Base-by-base conservation (phyloP, 2,113 vertebrate species). In the Pipra filicauda region DNA sequence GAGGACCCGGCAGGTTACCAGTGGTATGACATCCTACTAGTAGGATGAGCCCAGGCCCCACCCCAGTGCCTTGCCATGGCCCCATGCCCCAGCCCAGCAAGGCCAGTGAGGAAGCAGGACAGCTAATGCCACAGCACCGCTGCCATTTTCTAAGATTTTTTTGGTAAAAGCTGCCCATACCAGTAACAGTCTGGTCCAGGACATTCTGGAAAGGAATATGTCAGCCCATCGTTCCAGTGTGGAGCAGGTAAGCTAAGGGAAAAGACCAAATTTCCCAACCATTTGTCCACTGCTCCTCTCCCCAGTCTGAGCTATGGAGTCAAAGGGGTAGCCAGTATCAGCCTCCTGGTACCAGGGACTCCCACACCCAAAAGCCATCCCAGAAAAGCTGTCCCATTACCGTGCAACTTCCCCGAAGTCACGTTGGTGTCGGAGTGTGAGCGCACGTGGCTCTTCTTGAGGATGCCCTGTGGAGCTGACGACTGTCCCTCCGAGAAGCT, bases 401-500 rank as follows among this genome's bases (percentile, higher is more conserved):
- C 99, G 4, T 98, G 97, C 89, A 97, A 96, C 92, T 98, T 98
- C 88, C 98, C 98, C 16, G 98, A 98, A 86, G 98, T 95, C 89
- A 99, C 65, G 0, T 98, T 99, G 23, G 99, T 99, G 94, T 99
- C 99, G 0, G 99, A 99, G 78, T 99, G 98, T 0, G 99, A 99
- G 66, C 99, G 99, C 15, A 97, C 37, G 1, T 99, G 99, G 83
- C 98, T 99, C 95, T 97, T 98, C 88, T 97, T 96, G 62, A 95
- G 96, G 43, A 97, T 97, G 48, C 95, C 92, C 0, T 96, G 94
- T 4, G 94, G 65, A 41, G 91, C 54, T 43, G 96, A 97, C 0
- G 89, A 98, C 95, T 99, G 99, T 26, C 98, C 98, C 94, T 99
- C 99, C 0, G 99, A 99, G 96, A 99, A 99, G 84, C 99, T 99